These are phyloP conservation scores for Ceyx erithaca DNA, from an alignment of 2,797 vertebrate species.

Conservation along the genomic window DNA sequence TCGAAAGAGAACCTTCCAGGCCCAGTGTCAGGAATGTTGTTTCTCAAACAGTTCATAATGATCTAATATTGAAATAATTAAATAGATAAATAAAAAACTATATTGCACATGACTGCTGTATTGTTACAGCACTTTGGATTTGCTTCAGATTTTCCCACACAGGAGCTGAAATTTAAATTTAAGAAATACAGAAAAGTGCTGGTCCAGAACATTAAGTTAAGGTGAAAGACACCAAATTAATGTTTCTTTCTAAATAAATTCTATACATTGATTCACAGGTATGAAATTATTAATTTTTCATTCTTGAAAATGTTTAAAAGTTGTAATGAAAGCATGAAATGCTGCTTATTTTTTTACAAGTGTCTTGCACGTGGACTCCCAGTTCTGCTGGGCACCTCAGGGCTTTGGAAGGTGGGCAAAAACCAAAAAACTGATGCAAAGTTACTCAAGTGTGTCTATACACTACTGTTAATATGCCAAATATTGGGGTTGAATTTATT, in stretches of 20 bases:
- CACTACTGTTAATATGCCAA: no score
- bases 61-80: not conserved
- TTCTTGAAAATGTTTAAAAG: not conserved
- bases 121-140: not conserved
- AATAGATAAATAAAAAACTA: not conserved
- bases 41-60: not conserved
- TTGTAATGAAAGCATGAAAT: not conserved
- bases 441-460: not conserved
- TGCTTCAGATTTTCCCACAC: not conserved
- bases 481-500: not conserved
- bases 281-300: not conserved
- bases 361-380: fast-evolving
- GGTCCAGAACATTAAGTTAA: not conserved
- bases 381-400: not conserved
- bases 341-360: not conserved
- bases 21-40: not conserved
- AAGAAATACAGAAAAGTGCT: not conserved
- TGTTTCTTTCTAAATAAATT: not conserved
- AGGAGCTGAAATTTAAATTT: not conserved
- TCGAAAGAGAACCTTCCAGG: not conserved
- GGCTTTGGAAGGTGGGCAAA: not conserved
- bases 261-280: not conserved
- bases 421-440: not conserved
- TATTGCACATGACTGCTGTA: not conserved
- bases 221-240: not conserved